Percentiles rank a stretch among this genome's conserved stretches.
phyloP scores from a whole-genome alignment of 64 coral and sea anemone genomes.

The Anthopleura sola region DNA sequence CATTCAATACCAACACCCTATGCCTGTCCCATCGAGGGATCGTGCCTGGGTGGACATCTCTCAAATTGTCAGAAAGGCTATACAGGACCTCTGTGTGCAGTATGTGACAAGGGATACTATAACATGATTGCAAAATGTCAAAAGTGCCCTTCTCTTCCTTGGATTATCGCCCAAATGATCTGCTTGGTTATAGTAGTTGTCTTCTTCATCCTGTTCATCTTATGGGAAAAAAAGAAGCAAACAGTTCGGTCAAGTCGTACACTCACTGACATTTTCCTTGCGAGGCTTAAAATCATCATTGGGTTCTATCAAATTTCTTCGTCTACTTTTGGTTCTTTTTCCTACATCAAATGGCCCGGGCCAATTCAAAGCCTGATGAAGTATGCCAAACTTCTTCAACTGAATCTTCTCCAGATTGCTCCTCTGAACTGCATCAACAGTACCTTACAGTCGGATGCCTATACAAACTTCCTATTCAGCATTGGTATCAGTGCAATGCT shows the following conservation, averaged over 20 bases:
- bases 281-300: constrained; percentile 38
- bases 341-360: constrained; percentile 41
- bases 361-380: constrained; percentile 8
- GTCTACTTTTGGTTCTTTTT: constrained; percentile 43
- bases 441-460: too few relatives aligned
- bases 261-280: constrained; percentile 24
- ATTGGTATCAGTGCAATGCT: too few relatives aligned
- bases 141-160: constrained; percentile 22
- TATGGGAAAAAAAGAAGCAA: background rate
- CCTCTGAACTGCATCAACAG: constrained; percentile 25
- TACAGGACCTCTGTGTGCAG: constrained; percentile 43
- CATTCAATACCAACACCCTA: constrained; percentile 10
- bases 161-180: constrained; percentile 29
- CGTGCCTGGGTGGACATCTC: constrained; percentile 37
- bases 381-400: constrained; percentile 46
- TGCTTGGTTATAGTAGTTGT: too few relatives aligned
- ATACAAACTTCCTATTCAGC: too few relatives aligned
- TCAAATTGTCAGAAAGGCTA: constrained; percentile 34
- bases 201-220: too few relatives aligned
- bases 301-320: constrained; percentile 51
- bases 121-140: constrained; percentile 30
- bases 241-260: background rate
- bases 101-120: constrained; percentile 40
- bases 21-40: constrained; percentile 5
- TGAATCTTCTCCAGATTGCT: constrained; percentile 39